Evolutionary conservation across 1,140 invertebrate species (phyloP), one percentile per base, ranked within the genome.

Genomic region (Zaprionus ornatus): DNA sequence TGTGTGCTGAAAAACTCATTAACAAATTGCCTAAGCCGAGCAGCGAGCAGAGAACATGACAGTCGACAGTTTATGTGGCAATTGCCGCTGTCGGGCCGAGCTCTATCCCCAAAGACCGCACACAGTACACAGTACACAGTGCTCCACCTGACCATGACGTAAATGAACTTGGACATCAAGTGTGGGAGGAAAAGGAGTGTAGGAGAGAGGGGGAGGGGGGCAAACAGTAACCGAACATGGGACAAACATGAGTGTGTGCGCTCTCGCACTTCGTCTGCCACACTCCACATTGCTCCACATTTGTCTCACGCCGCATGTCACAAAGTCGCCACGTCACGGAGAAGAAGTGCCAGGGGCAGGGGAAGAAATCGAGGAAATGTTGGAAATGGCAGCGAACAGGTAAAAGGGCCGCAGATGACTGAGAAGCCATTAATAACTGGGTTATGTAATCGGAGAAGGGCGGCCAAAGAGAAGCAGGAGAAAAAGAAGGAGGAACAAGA

Each of bases 351-450:
- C 15, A 21, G 21, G 5, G 17, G 54, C 1, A 13, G 10, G 10
- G 19, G 45, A 13, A 7, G 23, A 29, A 48, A 54, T 19, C 40
- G 32, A 37, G 55, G 7, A 40, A 25, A 52, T 68, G 72, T 29
- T 42, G 59, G 62, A 42, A 37, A 62, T 45, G 40, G 40, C 40
- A 45, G 40, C 40, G 7, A 73, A 48, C 71, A 69, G 69, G 62
- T 70, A 45, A 63, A 60, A 45, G 63, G 55, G 74, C 55, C 67
- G 68, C 72, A 64, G 52, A 62, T 69, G 77, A 85, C 77, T 77
- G 77, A 68, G 63, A 87, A 83, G 55, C 83, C 83, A 87, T 87
- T 87, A 88, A 87, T 87, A 87, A 87, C 80, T 88, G 80, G 84
- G 80, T 87, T 88, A 87, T 87, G 83, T 78, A 87, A 87, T 87